Evolutionary conservation across 2,888 invertebrate species (phyloP).

Genomic region (Pocota personata): DNA sequence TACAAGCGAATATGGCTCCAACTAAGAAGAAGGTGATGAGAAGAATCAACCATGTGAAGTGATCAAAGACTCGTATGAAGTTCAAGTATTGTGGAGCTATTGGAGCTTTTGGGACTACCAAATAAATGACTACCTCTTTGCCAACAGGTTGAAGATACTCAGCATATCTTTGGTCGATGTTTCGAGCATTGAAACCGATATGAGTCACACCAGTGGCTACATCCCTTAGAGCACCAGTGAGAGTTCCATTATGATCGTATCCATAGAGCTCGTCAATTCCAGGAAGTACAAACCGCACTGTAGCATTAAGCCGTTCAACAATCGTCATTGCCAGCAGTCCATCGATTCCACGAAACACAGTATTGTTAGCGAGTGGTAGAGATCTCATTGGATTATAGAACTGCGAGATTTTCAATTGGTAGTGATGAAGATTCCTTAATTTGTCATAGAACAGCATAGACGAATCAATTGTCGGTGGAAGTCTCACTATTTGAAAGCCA

Average conservation of each 20-base stretch:
- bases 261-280: slow-evolving; percentile 78
- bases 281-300: slow-evolving; percentile 76
- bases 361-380: slow-evolving; percentile 61
- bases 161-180: slow-evolving; percentile 74
- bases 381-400: slow-evolving; percentile 78
- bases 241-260: slow-evolving; percentile 75
- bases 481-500: slow-evolving; percentile 74
- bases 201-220: slow-evolving; percentile 76
- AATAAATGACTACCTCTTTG: slow-evolving; percentile 74
- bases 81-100: slow-evolving; percentile 78
- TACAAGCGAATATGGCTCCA: slow-evolving; percentile 15
- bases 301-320: slow-evolving; percentile 77
- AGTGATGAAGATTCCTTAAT: slow-evolving; percentile 76
- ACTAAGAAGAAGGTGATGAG: slow-evolving; percentile 13
- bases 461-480: background rate
- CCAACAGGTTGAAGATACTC: slow-evolving; percentile 78
- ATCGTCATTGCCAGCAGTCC: slow-evolving; percentile 76
- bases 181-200: slow-evolving; percentile 78
- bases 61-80: slow-evolving; percentile 77
- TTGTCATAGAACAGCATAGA: slow-evolving; percentile 76
- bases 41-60: slow-evolving; percentile 76
- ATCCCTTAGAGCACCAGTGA: slow-evolving; percentile 77
- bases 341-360: slow-evolving; percentile 76
- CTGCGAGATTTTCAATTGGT: slow-evolving; percentile 77
- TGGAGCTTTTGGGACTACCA: slow-evolving; percentile 79